These are phyloP conservation scores for Sialis lutaria DNA, from an alignment of 2,888 invertebrate species.

Conservation along the genomic window DNA sequence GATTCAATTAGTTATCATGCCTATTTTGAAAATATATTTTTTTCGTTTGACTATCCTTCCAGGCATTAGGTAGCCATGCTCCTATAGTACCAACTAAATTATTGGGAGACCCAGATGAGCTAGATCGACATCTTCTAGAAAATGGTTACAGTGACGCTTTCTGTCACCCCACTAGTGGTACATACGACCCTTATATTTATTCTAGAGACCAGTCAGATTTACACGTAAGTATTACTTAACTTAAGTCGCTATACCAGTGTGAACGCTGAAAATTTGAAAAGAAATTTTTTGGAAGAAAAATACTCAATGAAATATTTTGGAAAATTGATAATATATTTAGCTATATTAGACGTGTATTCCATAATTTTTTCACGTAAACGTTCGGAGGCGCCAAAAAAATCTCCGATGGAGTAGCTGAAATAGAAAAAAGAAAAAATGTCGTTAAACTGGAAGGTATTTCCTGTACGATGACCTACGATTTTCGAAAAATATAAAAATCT, in stretches of 20 bases:
- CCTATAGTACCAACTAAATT: conserved; percentile 73
- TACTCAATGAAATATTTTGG: no score
- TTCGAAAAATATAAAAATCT: no score
- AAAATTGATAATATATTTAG: no score
- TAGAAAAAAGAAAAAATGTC: no score
- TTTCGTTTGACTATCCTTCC: conserved; percentile 7
- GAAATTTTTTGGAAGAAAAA: no score
- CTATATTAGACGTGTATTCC: no score
- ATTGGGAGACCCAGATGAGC: conserved; percentile 67
- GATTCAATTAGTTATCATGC: not conserved
- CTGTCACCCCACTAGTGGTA: conserved; percentile 17
- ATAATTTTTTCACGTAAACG: no score
- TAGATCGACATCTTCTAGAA: conserved; percentile 53
- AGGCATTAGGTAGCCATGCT: conserved; percentile 54
- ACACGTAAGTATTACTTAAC: not conserved
- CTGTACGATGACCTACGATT: no score
- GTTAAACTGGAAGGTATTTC: no score
- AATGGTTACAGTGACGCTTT: conserved; percentile 37
- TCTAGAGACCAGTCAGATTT: conserved; percentile 28
- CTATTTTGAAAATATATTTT: not conserved
- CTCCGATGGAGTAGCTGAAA: no score
- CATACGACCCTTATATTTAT: conserved; percentile 28
- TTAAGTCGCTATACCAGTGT: not conserved
- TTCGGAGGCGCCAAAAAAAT: no score
- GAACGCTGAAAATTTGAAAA: no score